These are phyloP conservation scores for Phyllostomus discolor DNA, from an alignment of 2,113 vertebrate species.

Conservation along the genomic window DNA sequence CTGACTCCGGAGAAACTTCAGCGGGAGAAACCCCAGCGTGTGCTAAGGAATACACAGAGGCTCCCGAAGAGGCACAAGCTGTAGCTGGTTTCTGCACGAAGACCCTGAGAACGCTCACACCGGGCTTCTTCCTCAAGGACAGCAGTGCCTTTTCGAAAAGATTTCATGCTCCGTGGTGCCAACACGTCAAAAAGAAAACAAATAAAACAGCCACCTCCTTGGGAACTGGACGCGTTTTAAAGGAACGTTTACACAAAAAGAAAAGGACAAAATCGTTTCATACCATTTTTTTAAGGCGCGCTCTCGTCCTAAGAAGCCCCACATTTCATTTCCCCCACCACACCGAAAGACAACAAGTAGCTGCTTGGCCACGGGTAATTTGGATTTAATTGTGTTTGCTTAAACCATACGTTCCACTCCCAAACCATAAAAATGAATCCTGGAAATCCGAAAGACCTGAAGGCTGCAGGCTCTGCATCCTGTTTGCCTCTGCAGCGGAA, in stretches of 20 bases:
- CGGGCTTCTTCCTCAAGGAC: background rate
- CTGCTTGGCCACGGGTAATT: conserved; percentile 54
- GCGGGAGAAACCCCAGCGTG: background rate
- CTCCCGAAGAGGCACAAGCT: background rate
- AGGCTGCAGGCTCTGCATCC: background rate
- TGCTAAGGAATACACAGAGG: background rate
- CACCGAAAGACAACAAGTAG: conserved; percentile 40
- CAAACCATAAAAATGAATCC: conserved; percentile 56
- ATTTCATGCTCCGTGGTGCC: conserved; percentile 38
- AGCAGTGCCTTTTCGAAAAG: background rate
- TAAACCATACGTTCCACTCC: conserved; percentile 56
- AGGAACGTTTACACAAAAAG: background rate
- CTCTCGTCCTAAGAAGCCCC: background rate
- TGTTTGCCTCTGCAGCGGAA: background rate
- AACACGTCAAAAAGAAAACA: conserved; percentile 43
- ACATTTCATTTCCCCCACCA: conserved; percentile 5
- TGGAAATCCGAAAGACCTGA: conserved; percentile 41
- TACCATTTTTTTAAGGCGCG: background rate
- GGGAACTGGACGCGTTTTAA: background rate
- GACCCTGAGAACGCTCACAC: background rate
- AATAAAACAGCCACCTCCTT: background rate
- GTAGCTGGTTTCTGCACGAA: background rate
- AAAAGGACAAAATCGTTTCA: background rate
- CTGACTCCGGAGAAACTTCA: background rate
- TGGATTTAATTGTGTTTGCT: conserved; percentile 67